Percentiles rank a stretch among this genome's conserved stretches.
Conservation (phyloP, 1,140 invertebrate genomes). For the Holcopasites calliopsidis region DNA sequence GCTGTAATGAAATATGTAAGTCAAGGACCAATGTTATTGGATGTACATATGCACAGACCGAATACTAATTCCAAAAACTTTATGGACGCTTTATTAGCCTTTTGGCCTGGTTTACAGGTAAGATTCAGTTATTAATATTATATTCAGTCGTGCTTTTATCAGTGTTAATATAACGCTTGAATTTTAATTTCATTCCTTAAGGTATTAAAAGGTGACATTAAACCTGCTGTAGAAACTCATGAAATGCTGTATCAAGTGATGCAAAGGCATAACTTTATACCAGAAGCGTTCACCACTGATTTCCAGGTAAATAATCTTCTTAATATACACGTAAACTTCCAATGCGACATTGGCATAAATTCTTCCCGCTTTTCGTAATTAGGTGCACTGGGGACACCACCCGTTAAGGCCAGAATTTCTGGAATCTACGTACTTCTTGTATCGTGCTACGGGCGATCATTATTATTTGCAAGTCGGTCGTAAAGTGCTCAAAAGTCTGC, state of each 20-base stretch:
- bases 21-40: constrained; percentile 95
- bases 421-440: constrained; percentile 98
- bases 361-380: constrained; percentile 35
- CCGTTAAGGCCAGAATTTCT: constrained; percentile 98
- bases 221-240: constrained; percentile 98
- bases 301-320: constrained; percentile 84
- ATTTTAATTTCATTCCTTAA: constrained; percentile 69
- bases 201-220: constrained; percentile 95
- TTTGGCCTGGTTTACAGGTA: constrained; percentile 98
- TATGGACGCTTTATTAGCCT: constrained; percentile 98
- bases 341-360: not conserved
- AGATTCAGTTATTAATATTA: constrained; percentile 43
- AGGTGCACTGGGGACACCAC: constrained; percentile 99
- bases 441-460: constrained; percentile 95
- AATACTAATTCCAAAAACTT: constrained; percentile 97
- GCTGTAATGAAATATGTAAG: constrained; percentile 99
- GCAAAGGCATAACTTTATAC: constrained; percentile 98
- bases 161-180: constrained; percentile 1
- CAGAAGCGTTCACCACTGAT: constrained; percentile 97
- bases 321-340: not conserved
- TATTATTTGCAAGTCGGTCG: constrained; percentile 97
- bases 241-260: constrained; percentile 98
- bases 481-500: constrained; percentile 93
- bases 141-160: constrained; percentile 2
- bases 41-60: constrained; percentile 99